A percentile compares a stretch with the other conserved stretches of the same genome.
phyloP scores from a whole-genome alignment of 2,888 invertebrate species.

The Callosobruchus maculatus region DNA sequence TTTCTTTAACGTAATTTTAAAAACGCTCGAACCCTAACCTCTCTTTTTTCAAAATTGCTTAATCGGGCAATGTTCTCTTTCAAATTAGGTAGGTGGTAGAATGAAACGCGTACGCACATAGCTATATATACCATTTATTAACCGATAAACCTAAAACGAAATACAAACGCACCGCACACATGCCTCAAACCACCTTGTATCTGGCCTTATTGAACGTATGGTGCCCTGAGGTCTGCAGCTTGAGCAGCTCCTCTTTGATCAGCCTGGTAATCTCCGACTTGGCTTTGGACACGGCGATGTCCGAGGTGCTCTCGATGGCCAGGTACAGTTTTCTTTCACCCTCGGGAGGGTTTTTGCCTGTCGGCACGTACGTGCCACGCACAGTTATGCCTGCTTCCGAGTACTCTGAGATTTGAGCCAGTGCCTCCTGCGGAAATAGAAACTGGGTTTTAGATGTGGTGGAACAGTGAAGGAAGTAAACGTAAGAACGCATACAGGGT shows the following conservation, averaged over 20 bases:
- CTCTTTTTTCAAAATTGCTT: too few species aligned
- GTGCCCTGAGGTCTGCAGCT: conserved; percentile 82
- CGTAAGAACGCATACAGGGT: too few species aligned
- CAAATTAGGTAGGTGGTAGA: too few species aligned
- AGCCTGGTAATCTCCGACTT: conserved; percentile 96
- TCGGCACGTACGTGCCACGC: conserved; percentile 91
- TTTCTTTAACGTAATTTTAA: too few species aligned
- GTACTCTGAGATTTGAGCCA: conserved; percentile 97
- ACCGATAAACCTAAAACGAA: neutral
- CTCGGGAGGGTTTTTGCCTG: conserved; percentile 85
- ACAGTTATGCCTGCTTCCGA: conserved; percentile 99
- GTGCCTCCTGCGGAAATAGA: conserved; percentile 94
- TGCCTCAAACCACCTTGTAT: conserved; percentile 80
- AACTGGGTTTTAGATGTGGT: too few species aligned
- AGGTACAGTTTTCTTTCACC: conserved; percentile 94
- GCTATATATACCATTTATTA: too few species aligned
- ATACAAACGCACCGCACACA: neutral
- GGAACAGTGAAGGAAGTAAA: too few species aligned
- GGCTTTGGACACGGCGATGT: conserved; percentile 92
- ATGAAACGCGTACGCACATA: too few species aligned
- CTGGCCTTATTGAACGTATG: conserved; percentile 87
- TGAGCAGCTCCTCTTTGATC: conserved; percentile 95
- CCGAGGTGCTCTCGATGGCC: conserved; percentile 97
- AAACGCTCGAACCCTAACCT: too few species aligned
- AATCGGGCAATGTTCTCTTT: too few species aligned